Conservation (phyloP, 2,888 invertebrate genomes). For the Epinotia demarniana region DNA sequence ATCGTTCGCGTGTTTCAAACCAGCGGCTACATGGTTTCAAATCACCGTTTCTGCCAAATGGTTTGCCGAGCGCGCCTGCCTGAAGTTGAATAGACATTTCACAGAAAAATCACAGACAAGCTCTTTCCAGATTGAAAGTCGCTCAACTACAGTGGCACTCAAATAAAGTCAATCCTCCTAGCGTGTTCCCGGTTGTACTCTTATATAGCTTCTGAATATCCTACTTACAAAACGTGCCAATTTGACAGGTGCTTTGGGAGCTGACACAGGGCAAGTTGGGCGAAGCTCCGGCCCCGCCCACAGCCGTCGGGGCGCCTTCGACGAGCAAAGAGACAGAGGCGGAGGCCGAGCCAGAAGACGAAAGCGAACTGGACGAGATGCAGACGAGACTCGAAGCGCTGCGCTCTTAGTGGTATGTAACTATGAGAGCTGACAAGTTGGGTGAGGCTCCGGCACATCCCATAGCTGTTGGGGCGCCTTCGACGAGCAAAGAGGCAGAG, state of each 20-base stretch:
- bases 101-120: no score
- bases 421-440: conserved; percentile 86
- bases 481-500: conserved; percentile 70
- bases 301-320: conserved; percentile 83
- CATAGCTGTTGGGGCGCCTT: conserved; percentile 83
- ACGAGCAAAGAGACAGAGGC: conserved; percentile 79
- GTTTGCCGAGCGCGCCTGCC: no score
- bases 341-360: conserved; percentile 65
- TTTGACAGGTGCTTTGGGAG: conserved; percentile 90
- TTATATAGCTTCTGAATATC: not conserved
- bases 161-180: no score
- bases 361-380: conserved; percentile 96
- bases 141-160: no score
- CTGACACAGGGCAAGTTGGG: conserved; percentile 96
- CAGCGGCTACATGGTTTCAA: no score
- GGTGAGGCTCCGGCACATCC: conserved; percentile 95
- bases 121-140: no score
- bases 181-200: no score
- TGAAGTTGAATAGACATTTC: no score
- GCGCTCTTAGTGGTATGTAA: conserved; percentile 87
- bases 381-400: conserved; percentile 94
- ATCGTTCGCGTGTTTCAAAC: no score
- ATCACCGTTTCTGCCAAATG: no score
- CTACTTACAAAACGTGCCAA: not conserved
- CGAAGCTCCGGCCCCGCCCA: conserved; percentile 92